Evolutionary conservation across 2,797 vertebrate species (phyloP).

Genomic region (Platalea minor): DNA sequence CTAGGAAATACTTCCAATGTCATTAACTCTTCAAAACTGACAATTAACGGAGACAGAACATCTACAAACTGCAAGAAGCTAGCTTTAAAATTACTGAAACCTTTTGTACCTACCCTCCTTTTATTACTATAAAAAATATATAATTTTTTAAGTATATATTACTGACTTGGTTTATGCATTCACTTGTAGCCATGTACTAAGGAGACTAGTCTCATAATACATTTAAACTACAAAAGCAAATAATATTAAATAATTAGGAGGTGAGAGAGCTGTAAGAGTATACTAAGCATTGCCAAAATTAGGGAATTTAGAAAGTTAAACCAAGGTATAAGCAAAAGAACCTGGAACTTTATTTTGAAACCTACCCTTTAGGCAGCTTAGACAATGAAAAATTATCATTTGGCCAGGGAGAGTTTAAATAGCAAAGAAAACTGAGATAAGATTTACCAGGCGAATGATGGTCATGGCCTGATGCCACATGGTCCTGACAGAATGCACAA

Average conservation of each 20-base stretch:
- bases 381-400: slow-evolving; percentile 40
- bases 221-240: slow-evolving; percentile 39
- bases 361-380: slow-evolving; percentile 29
- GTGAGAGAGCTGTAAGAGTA: slow-evolving; percentile 12
- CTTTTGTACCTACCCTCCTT: too few species aligned
- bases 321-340: background rate
- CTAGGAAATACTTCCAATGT: too few species aligned
- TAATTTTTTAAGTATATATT: background rate
- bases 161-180: background rate
- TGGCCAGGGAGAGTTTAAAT: slow-evolving; percentile 15
- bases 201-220: background rate
- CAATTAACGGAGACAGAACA: too few species aligned
- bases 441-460: slow-evolving; percentile 47
- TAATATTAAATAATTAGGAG: slow-evolving; percentile 36
- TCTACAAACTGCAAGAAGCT: too few species aligned
- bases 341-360: slow-evolving; percentile 58
- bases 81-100: too few species aligned
- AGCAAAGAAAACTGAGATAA: slow-evolving; percentile 41
- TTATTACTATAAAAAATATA: too few species aligned
- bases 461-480: slow-evolving; percentile 19
- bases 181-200: background rate
- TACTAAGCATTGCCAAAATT: background rate
- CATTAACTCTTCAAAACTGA: too few species aligned
- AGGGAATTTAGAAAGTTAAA: slow-evolving; percentile 46
- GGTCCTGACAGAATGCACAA: slow-evolving; percentile 57